These are phyloP conservation scores for Conops quadrifasciatus DNA, from an alignment of 2,888 invertebrate species.

Conservation along the genomic window DNA sequence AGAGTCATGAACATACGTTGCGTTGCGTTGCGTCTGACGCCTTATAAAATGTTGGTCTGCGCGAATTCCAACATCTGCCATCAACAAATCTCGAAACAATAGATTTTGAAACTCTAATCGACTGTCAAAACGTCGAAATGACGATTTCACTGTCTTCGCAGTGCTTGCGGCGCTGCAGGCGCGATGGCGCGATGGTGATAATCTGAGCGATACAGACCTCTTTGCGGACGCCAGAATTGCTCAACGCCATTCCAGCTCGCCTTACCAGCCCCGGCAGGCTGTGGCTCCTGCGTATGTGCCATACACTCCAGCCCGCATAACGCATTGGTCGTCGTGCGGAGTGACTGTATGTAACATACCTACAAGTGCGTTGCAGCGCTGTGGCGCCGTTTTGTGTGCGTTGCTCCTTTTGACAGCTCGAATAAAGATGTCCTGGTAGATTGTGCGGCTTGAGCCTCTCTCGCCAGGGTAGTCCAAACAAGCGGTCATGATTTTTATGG, in stretches of 20 bases:
- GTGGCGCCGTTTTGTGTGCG: background rate
- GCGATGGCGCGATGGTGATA: background rate
- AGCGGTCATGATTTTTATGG: slow-evolving; percentile 9
- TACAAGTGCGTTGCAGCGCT: slow-evolving; percentile 3
- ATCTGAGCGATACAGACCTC: background rate
- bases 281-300: background rate
- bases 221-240: background rate
- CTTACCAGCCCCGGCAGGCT: background rate
- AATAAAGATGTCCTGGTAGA: slow-evolving; percentile 19
- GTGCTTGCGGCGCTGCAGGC: background rate
- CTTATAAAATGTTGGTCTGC: too few relatives aligned
- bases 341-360: background rate
- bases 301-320: slow-evolving; percentile 13
- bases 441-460: slow-evolving; percentile 14
- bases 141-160: background rate
- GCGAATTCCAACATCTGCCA: slow-evolving; percentile 26
- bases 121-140: slow-evolving; percentile 23
- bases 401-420: slow-evolving; percentile 22
- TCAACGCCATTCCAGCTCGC: background rate
- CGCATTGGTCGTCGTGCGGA: background rate
- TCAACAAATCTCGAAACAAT: slow-evolving; percentile 12
- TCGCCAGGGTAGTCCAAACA: slow-evolving; percentile 21
- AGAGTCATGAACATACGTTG: background rate
- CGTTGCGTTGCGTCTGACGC: background rate
- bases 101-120: slow-evolving; percentile 15